Percentiles rank a stretch among this genome's conserved stretches.
These are phyloP conservation scores for Rotaria macrura DNA, from an alignment of 2,888 invertebrate species.

Conservation along the genomic window DNA sequence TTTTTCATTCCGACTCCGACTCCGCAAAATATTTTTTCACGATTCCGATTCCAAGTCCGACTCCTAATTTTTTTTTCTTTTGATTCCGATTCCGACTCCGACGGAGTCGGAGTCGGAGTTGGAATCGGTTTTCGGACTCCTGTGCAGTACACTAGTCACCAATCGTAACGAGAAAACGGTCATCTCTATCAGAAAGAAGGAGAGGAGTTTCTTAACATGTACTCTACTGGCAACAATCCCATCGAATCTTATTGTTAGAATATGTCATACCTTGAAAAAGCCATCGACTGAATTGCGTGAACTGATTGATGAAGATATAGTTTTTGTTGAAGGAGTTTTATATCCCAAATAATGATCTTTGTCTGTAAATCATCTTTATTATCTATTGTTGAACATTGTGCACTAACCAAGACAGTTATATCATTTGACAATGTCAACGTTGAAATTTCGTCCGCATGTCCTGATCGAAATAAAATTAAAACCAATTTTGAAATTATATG, in stretches of 20 bases:
- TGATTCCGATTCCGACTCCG: too few relatives aligned
- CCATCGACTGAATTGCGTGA: not conserved
- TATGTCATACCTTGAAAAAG: not conserved
- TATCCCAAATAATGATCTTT: slow-evolving; percentile 21
- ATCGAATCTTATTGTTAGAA: too few relatives aligned
- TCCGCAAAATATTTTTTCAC: too few relatives aligned
- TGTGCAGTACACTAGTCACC: too few relatives aligned
- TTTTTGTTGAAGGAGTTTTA: not conserved
- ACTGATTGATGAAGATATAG: slow-evolving; percentile 7
- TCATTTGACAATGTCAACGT: slow-evolving; percentile 30
- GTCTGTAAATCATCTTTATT: slow-evolving; percentile 6
- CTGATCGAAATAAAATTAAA: not conserved
- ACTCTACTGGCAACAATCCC: too few relatives aligned
- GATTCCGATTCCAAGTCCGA: too few relatives aligned
- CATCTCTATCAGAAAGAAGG: slow-evolving; percentile 24
- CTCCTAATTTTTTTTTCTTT: too few relatives aligned
- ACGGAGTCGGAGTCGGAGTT: too few relatives aligned
- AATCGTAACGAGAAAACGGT: slow-evolving; percentile 33
- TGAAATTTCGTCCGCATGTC: slow-evolving; percentile 34
- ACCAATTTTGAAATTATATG: not conserved
- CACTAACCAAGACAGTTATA: slow-evolving; percentile 25
- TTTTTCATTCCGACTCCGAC: too few relatives aligned
- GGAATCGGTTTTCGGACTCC: too few relatives aligned
- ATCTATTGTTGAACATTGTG: not conserved
- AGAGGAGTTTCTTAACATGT: too few relatives aligned